These are phyloP conservation scores for Xiphophorus maculatus DNA, from an alignment of 2,113 vertebrate species.

Conservation along the genomic window DNA sequence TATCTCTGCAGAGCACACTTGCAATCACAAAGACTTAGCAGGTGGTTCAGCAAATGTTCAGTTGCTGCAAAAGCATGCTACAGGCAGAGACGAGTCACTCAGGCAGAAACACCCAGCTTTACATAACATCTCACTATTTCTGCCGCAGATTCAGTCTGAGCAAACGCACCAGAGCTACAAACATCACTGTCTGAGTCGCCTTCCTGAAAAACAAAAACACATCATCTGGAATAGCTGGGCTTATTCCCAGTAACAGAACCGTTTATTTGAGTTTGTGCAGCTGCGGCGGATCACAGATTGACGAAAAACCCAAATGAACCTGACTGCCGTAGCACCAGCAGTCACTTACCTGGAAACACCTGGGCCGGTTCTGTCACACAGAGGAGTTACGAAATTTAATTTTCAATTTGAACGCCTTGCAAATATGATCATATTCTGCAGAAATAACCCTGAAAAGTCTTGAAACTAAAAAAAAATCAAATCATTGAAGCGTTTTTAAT, in stretches of 20 bases:
- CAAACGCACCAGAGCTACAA: not conserved
- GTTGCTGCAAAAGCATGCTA: slow-evolving; percentile 47
- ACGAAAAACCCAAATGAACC: slow-evolving; percentile 41
- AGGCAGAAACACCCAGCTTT: slow-evolving; percentile 21
- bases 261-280: slow-evolving; percentile 45
- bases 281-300: slow-evolving; percentile 48
- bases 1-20: slow-evolving; percentile 56
- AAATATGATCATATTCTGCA: not conserved
- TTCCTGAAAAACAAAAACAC: not conserved
- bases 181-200: not conserved
- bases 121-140: slow-evolving; percentile 22
- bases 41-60: slow-evolving; percentile 60
- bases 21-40: slow-evolving; percentile 65
- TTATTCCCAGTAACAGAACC: slow-evolving; percentile 39
- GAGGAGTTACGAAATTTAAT: slow-evolving; percentile 37
- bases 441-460: not conserved
- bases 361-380: slow-evolving; percentile 26
- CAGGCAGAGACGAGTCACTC: slow-evolving; percentile 41
- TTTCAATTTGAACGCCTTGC: slow-evolving; percentile 39
- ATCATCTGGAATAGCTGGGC: slow-evolving; percentile 4
- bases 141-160: not conserved
- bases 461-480: not conserved
- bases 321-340: slow-evolving; percentile 57
- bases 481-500: not conserved
- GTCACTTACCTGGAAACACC: slow-evolving; percentile 58